These are phyloP conservation scores for Cervus canadensis DNA, from an alignment of 2,113 vertebrate genomes.

Conservation along the genomic window DNA sequence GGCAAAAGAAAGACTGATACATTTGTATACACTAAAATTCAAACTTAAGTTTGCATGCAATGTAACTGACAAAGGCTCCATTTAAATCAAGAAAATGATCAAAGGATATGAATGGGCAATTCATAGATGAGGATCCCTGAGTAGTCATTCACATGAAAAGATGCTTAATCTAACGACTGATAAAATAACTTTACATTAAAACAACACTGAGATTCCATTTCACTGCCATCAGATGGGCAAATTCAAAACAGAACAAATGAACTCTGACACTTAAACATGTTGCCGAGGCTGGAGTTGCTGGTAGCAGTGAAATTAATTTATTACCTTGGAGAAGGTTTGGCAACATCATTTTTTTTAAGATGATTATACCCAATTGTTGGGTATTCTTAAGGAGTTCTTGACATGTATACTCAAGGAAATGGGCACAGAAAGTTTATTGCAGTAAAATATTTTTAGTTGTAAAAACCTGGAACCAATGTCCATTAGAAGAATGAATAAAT, in stretches of 20 bases:
- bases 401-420: background rate
- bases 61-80: background rate
- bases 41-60: background rate
- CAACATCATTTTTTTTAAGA: background rate
- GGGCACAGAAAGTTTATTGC: background rate
- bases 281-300: background rate
- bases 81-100: conserved; percentile 5
- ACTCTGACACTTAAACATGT: background rate
- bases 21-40: background rate
- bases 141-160: background rate
- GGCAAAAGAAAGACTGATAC: background rate
- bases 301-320: background rate
- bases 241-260: background rate
- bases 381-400: background rate
- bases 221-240: background rate
- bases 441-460: conserved; percentile 1
- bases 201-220: background rate
- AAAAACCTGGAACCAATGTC: background rate
- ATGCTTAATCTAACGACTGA: background rate
- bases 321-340: background rate
- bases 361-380: background rate
- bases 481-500: background rate
- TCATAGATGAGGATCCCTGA: background rate
- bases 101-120: background rate
- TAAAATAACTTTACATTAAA: background rate